Conservation (phyloP, 35 echinoderm and acorn worm species). For the Heliocidaris tuberculata region DNA sequence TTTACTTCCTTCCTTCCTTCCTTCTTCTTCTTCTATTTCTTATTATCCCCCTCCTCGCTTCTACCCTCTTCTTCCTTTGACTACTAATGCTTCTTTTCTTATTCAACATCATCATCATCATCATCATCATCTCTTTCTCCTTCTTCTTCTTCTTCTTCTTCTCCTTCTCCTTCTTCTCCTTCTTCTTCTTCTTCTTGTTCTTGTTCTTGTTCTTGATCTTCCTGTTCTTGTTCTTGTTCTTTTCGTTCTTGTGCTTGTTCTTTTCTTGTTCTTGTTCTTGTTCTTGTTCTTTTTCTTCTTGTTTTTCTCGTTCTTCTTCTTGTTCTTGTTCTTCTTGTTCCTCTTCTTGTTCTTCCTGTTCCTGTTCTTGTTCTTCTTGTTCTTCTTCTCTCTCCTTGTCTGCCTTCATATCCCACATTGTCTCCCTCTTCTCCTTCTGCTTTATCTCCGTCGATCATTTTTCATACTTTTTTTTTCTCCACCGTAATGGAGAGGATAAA, state of each 20-base stretch:
- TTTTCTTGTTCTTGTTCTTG: too few relatives aligned
- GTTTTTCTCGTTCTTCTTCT: neutral
- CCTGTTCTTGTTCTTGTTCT: too few relatives aligned
- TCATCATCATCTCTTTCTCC: neutral
- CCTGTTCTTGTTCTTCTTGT: neutral
- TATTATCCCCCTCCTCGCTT: neutral
- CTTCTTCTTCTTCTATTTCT: neutral
- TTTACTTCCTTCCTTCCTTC: neutral
- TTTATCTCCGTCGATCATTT: neutral
- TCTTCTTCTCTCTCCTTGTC: neutral
- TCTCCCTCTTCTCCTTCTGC: neutral
- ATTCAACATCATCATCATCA: too few relatives aligned
- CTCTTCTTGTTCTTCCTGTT: neutral
- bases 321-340: neutral
- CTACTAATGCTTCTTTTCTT: too few relatives aligned
- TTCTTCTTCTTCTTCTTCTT: neutral
- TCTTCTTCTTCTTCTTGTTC: too few relatives aligned
- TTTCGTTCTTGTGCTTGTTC: too few relatives aligned
- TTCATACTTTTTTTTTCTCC: neutral
- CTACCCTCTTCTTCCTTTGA: too few relatives aligned
- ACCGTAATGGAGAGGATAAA: neutral
- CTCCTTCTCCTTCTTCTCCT: too few relatives aligned
- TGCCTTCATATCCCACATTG: neutral
- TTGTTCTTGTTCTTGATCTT: too few relatives aligned
- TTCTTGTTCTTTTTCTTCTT: too few relatives aligned